A percentile compares a stretch with the other conserved stretches of the same genome.
These are phyloP conservation scores for Perizoma affinitatum DNA, from an alignment of 2,888 invertebrate genomes.

Conservation along the genomic window DNA sequence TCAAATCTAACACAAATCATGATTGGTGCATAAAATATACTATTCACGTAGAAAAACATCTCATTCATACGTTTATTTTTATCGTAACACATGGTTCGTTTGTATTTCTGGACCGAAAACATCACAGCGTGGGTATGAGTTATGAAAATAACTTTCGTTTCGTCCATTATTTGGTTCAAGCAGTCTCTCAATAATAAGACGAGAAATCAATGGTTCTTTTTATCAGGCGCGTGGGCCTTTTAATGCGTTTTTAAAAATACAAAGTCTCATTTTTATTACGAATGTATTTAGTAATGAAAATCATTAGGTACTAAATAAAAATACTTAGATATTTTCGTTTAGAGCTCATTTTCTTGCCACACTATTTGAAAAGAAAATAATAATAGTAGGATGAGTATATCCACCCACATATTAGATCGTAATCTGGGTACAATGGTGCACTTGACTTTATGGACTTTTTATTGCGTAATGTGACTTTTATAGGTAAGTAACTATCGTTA, in stretches of 20 bases:
- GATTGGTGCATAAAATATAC: too few species aligned
- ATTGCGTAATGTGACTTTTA: slow-evolving; percentile 17
- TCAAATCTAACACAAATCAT: too few species aligned
- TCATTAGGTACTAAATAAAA: too few species aligned
- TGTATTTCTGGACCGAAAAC: slow-evolving; percentile 14
- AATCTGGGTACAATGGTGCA: slow-evolving; percentile 11
- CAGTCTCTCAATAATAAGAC: too few species aligned
- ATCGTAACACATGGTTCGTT: slow-evolving; percentile 12
- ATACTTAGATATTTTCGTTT: too few species aligned
- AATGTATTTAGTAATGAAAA: too few species aligned
- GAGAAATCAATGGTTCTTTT: too few species aligned
- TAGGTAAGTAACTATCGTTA: slow-evolving; percentile 2
- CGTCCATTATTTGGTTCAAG: slow-evolving; percentile 1
- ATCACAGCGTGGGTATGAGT: slow-evolving; percentile 18
- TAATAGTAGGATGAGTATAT: background rate
- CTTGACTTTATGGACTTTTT: slow-evolving; percentile 18
- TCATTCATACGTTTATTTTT: slow-evolving; percentile 26
- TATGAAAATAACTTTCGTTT: slow-evolving; percentile 15
- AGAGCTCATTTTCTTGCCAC: too few species aligned
- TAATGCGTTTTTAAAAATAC: too few species aligned
- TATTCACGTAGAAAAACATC: background rate
- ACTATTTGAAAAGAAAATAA: too few species aligned
- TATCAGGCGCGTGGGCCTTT: too few species aligned
- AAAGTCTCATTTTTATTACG: too few species aligned
- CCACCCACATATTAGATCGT: background rate